Evolutionary conservation across 2,888 invertebrate genomes (phyloP).

Genomic region (Leptopilina myrica): DNA sequence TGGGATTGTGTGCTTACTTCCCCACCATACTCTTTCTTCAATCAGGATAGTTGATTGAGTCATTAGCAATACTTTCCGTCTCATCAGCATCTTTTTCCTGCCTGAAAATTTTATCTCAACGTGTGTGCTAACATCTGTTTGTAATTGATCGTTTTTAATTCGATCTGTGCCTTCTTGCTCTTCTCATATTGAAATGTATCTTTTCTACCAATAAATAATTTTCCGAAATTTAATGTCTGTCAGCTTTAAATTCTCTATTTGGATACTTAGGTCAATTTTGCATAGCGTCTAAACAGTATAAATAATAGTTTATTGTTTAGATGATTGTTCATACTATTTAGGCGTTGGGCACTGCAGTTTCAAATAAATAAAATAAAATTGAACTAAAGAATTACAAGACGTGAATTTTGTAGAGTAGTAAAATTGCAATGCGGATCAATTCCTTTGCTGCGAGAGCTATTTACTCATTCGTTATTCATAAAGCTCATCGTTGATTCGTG

Average conservation of each 20-base stretch:
- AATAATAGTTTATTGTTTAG: no score
- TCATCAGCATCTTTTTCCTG: conserved; percentile 18
- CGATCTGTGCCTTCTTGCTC: neutral
- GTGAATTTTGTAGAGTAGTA: neutral
- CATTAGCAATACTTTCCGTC: conserved; percentile 18
- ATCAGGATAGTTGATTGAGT: conserved; percentile 24
- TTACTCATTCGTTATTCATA: conserved; percentile 1
- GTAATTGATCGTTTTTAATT: conserved; percentile 2
- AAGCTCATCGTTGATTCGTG: conserved; percentile 11
- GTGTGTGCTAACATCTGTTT: neutral
- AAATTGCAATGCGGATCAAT: neutral
- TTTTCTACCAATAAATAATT: neutral
- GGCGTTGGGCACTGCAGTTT: no score
- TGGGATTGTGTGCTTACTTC: conserved; percentile 21
- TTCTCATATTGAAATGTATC: neutral
- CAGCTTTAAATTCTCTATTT: no score
- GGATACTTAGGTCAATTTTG: no score
- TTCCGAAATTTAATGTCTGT: no score
- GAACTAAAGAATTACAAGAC: neutral
- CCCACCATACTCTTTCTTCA: neutral
- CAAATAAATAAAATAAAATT: no score
- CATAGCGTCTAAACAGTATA: no score
- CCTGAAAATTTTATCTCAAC: conserved; percentile 1
- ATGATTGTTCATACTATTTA: no score
- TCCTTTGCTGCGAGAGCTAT: neutral